These are phyloP conservation scores for Aplodontia rufa DNA, from an alignment of 2,113 vertebrate species.

Conservation along the genomic window DNA sequence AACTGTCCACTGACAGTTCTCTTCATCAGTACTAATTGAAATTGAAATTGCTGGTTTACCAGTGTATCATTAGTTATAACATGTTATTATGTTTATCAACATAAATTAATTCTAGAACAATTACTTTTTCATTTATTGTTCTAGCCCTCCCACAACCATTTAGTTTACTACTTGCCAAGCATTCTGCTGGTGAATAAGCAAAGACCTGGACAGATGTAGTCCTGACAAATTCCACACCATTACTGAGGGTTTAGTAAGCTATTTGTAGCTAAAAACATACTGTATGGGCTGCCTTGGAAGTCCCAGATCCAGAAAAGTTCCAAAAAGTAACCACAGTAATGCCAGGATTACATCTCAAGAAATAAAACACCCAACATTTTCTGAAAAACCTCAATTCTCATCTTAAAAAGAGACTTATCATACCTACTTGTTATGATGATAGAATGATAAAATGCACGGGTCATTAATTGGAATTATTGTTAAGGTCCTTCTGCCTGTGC, in stretches of 20 bases:
- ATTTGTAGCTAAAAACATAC: background rate
- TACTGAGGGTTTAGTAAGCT: background rate
- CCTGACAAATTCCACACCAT: background rate
- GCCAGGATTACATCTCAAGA: background rate
- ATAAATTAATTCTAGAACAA: background rate
- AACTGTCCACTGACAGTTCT: background rate
- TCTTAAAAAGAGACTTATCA: background rate
- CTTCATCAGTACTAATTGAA: background rate
- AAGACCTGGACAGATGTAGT: background rate
- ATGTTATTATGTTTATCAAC: background rate
- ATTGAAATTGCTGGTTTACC: background rate
- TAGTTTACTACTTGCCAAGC: background rate
- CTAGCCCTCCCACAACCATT: background rate
- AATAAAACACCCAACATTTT: too few relatives aligned
- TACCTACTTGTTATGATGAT: background rate
- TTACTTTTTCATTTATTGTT: background rate
- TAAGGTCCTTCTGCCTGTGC: too few relatives aligned
- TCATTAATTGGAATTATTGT: background rate
- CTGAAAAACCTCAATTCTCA: background rate
- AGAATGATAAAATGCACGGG: background rate
- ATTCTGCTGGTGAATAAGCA: background rate
- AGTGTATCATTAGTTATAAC: background rate
- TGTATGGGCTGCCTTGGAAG: rapidly evolving
- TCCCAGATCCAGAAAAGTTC: background rate
- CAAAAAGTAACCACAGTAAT: background rate